phyloP scores from a whole-genome alignment of 1,140 invertebrate species.

The Danaus melanippus region DNA sequence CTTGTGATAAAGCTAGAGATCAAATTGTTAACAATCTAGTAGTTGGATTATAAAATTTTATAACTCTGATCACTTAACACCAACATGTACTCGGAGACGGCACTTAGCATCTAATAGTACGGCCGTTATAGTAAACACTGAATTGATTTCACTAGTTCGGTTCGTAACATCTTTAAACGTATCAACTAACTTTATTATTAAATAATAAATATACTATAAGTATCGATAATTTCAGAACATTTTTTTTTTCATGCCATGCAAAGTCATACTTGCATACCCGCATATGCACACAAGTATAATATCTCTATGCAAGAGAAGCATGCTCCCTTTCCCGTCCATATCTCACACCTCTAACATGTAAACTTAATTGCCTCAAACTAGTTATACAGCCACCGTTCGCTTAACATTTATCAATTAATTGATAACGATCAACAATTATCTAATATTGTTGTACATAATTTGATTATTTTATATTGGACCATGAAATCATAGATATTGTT shows the following conservation, averaged over 20 bases:
- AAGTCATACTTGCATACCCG: too few relatives aligned
- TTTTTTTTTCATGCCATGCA: too few relatives aligned
- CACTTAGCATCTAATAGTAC: constrained; percentile 50
- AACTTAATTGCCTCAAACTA: constrained; percentile 29
- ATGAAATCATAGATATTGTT: too few relatives aligned
- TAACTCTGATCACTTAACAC: constrained; percentile 40
- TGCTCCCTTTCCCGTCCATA: constrained; percentile 11
- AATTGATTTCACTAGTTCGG: constrained; percentile 32
- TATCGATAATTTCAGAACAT: too few relatives aligned
- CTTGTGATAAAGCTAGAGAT: too few relatives aligned
- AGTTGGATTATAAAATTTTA: constrained; percentile 50
- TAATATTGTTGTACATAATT: constrained; percentile 22
- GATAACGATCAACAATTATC: constrained; percentile 32
- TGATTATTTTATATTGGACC: constrained; percentile 8
- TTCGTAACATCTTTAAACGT: too few relatives aligned
- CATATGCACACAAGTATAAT: too few relatives aligned
- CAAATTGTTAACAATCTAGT: constrained; percentile 23
- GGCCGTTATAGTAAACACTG: constrained; percentile 42
- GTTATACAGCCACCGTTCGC: constrained; percentile 23
- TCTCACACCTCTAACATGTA: constrained; percentile 37
- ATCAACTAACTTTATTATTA: too few relatives aligned
- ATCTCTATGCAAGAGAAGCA: constrained; percentile 1
- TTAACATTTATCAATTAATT: constrained; percentile 41
- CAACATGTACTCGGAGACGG: constrained; percentile 28
- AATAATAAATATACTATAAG: too few relatives aligned